Percentiles rank a stretch among this genome's conserved stretches.
phyloP scores from a whole-genome alignment of 2,888 invertebrate genomes.

The Lycophotia porphyrea region DNA sequence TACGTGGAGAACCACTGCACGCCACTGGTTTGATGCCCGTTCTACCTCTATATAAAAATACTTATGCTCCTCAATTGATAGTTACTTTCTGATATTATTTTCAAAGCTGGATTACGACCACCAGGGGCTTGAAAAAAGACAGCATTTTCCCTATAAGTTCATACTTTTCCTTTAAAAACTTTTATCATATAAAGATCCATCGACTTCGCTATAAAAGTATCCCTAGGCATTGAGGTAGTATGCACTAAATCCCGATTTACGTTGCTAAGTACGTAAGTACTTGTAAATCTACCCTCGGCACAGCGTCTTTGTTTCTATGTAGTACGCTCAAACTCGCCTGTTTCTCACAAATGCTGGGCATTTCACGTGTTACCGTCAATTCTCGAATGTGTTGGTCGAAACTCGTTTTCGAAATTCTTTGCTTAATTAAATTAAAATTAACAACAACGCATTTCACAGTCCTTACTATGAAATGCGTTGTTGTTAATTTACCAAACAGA shows the following conservation, averaged over 20 bases:
- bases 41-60: background rate
- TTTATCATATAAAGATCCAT: constrained; percentile 52
- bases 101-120: background rate
- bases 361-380: constrained; percentile 38
- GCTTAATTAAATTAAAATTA: no score
- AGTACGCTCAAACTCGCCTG: constrained; percentile 10
- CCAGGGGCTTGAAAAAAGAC: background rate
- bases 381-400: constrained; percentile 50
- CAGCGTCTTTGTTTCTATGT: constrained; percentile 54
- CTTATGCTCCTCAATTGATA: background rate
- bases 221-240: constrained; percentile 40
- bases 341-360: constrained; percentile 39
- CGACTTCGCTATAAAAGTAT: constrained; percentile 22
- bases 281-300: constrained; percentile 56
- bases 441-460: no score
- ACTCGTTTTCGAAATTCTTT: constrained; percentile 13
- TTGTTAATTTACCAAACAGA: constrained; percentile 13
- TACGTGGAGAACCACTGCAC: no score
- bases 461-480: constrained; percentile 20
- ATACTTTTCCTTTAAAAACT: constrained; percentile 36
- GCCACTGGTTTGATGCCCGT: no score
- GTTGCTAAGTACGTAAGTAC: constrained; percentile 60
- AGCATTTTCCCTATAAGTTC: background rate
- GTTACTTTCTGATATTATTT: background rate
- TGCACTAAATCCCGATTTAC: constrained; percentile 64